Conservation (phyloP, 2,888 invertebrate species). For the Suillia variegata region DNA sequence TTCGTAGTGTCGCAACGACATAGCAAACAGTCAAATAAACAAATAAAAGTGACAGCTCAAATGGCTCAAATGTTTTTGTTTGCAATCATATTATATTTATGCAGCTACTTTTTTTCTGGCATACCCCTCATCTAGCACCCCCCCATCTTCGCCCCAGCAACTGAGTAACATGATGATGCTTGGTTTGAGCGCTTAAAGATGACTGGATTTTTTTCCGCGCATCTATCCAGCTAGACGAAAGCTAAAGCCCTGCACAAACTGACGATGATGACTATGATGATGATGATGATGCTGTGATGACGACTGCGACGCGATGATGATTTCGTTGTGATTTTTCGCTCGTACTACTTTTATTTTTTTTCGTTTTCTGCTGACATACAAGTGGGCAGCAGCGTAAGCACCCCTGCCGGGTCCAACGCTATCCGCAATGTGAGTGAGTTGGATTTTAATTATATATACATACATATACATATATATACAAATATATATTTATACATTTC, state of each 20-base stretch:
- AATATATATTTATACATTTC: too few species aligned
- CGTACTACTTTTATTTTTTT: neutral
- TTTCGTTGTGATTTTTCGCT: conserved; percentile 3
- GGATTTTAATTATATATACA: conserved; percentile 49
- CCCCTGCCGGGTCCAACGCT: neutral
- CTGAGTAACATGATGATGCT: too few species aligned
- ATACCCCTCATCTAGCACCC: neutral
- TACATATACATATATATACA: too few species aligned
- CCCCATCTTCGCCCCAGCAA: too few species aligned
- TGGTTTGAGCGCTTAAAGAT: too few species aligned
- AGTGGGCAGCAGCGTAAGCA: neutral
- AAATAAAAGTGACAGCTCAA: conserved; percentile 45
- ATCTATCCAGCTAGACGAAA: neutral
- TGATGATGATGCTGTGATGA: conserved; percentile 1
- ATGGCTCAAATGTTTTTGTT: conserved; percentile 49
- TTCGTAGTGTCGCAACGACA: too few species aligned
- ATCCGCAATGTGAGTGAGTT: conserved; percentile 20
- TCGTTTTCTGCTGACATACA: neutral
- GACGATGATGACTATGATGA: conserved; percentile 8
- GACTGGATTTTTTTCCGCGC: neutral
- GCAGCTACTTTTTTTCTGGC: conserved; percentile 20
- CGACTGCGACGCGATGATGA: neutral
- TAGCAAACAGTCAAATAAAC: too few species aligned
- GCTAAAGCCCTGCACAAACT: neutral
- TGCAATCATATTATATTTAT: conserved; percentile 53